Percentiles rank a stretch among this genome's conserved stretches.
These are phyloP conservation scores for Phylloscopus trochiloides DNA, from an alignment of 2,113 vertebrate species.

Conservation along the genomic window DNA sequence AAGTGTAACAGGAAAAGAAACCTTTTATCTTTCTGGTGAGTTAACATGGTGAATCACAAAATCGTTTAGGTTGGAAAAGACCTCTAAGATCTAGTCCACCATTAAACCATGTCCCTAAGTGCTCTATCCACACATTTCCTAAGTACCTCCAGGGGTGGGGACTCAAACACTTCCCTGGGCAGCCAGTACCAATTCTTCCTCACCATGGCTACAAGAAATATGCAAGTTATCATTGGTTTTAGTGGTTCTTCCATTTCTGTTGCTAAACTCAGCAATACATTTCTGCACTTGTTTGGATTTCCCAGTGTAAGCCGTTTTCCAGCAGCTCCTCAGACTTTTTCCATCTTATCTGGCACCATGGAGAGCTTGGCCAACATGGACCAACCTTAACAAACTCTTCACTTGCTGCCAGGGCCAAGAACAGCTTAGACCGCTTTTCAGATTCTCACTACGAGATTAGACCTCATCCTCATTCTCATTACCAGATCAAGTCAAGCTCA, in stretches of 20 bases:
- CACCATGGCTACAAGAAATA: not conserved
- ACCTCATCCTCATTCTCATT: too few species aligned
- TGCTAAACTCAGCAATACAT: not conserved
- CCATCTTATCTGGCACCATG: accelerated
- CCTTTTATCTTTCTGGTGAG: not conserved
- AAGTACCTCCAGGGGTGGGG: not conserved
- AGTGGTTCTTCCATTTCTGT: not conserved
- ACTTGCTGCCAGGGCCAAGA: not conserved
- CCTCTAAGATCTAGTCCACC: not conserved
- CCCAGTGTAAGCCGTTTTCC: not conserved
- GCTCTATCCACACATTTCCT: not conserved
- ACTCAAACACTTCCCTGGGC: not conserved
- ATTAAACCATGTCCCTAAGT: not conserved
- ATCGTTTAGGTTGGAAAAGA: not conserved
- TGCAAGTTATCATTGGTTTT: not conserved
- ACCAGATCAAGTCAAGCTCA: not conserved
- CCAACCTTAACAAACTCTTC: not conserved
- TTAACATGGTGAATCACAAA: not conserved
- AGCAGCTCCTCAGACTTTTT: not conserved
- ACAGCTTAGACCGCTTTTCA: not conserved
- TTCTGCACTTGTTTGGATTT: not conserved
- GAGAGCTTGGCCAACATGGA: accelerated
- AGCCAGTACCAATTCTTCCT: not conserved
- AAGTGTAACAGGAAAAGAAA: not conserved
- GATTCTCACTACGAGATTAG: not conserved